phyloP scores from a whole-genome alignment of 1,140 invertebrate species.

The Drosophila nikananu region DNA sequence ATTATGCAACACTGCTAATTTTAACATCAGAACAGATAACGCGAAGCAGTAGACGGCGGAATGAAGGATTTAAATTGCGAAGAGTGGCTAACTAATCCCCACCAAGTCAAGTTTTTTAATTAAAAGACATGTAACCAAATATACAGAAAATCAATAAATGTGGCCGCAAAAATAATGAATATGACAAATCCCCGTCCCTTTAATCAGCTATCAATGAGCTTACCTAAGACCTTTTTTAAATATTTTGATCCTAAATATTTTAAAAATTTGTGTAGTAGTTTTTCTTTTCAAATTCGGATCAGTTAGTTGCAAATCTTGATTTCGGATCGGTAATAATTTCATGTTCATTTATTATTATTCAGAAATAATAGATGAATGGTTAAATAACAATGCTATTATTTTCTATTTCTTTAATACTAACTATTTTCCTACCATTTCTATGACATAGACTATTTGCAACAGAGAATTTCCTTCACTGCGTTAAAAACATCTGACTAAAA shows the following conservation, averaged over 20 bases:
- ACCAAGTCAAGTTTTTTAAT: conserved; percentile 3
- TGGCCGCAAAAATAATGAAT: conserved; percentile 11
- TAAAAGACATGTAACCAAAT: conserved; percentile 33
- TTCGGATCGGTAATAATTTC: not conserved
- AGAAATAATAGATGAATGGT: too few species aligned
- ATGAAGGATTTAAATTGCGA: not conserved
- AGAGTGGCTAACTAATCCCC: not conserved
- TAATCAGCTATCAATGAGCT: too few species aligned
- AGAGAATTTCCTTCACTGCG: too few species aligned
- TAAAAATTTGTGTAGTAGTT: not conserved
- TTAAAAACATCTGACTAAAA: too few species aligned
- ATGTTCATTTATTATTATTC: too few species aligned
- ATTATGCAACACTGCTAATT: conserved; percentile 6
- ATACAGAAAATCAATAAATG: conserved; percentile 50
- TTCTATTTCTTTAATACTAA: too few species aligned
- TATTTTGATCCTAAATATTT: not conserved
- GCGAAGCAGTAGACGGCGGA: not conserved
- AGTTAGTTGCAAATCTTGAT: not conserved
- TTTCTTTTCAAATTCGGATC: not conserved
- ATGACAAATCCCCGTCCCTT: conserved; percentile 16
- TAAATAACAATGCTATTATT: too few species aligned
- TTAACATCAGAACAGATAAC: conserved; percentile 12
- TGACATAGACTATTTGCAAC: too few species aligned
- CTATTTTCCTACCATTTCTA: too few species aligned
- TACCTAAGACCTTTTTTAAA: not conserved